These are phyloP conservation scores for Stratiomys singularior DNA, from an alignment of 2,888 invertebrate species.

Conservation along the genomic window DNA sequence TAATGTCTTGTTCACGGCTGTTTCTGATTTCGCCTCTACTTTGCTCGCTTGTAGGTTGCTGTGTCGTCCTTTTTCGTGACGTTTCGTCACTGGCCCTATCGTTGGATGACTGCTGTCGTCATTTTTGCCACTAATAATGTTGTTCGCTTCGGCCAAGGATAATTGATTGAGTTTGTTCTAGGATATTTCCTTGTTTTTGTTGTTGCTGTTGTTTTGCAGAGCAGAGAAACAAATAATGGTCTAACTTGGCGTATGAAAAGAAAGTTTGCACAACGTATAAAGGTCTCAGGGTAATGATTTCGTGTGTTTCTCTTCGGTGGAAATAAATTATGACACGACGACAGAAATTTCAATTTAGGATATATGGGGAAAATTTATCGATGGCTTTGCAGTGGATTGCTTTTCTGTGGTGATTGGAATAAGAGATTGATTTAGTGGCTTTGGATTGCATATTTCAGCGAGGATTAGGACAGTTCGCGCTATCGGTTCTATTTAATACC, in stretches of 20 bases:
- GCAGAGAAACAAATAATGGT: not conserved
- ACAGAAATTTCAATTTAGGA: constrained; percentile 33
- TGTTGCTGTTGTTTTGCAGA: not conserved
- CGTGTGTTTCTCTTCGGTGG: not conserved
- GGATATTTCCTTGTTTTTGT: not conserved
- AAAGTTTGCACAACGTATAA: not conserved
- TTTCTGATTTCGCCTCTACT: constrained; percentile 1
- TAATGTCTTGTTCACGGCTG: constrained; percentile 30
- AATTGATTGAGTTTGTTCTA: constrained; percentile 45
- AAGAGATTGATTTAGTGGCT: no score
- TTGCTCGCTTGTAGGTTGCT: not conserved
- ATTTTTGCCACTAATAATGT: constrained; percentile 39
- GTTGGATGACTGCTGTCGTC: not conserved
- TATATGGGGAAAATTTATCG: no score
- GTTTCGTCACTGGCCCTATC: not conserved
- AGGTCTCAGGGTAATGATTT: constrained; percentile 7
- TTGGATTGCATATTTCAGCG: no score
- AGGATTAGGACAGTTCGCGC: no score
- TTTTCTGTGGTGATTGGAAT: no score
- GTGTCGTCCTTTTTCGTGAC: not conserved
- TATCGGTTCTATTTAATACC: no score
- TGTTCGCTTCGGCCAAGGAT: constrained; percentile 29
- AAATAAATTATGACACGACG: constrained; percentile 27
- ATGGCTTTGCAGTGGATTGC: no score
- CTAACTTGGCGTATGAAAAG: not conserved